Percentiles rank a stretch among this genome's conserved stretches.
phyloP scores from a whole-genome alignment of 2,888 invertebrate species.

The Hyposoter didymator region DNA sequence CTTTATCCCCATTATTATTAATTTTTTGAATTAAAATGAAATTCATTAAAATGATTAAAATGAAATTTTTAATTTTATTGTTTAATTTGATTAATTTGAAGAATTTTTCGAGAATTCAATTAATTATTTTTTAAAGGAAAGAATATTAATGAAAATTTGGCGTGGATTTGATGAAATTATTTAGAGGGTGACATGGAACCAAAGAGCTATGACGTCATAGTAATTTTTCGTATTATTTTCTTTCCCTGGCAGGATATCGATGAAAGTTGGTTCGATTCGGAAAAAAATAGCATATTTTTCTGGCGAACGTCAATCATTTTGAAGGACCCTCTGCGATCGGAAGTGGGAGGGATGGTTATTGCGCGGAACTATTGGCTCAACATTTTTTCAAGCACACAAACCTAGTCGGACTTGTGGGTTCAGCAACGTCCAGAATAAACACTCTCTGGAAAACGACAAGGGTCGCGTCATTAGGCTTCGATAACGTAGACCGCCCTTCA shows the following conservation, averaged over 20 bases:
- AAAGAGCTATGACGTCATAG: too few relatives aligned
- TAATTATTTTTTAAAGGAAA: too few relatives aligned
- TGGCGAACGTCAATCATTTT: constrained; percentile 4
- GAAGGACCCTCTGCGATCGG: neutral
- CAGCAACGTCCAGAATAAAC: constrained; percentile 32
- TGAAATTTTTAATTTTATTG: too few relatives aligned
- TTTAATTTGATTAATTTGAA: too few relatives aligned
- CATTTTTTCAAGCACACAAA: constrained; percentile 19
- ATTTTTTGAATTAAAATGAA: too few relatives aligned
- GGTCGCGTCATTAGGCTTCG: constrained; percentile 53
- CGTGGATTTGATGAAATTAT: too few relatives aligned
- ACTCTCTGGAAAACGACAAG: constrained; percentile 21
- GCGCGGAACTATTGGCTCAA: constrained; percentile 27
- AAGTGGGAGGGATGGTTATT: neutral
- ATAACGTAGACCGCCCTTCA: constrained; percentile 46
- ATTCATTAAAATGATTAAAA: too few relatives aligned
- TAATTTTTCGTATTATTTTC: too few relatives aligned
- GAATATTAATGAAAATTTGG: too few relatives aligned
- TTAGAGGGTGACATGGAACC: too few relatives aligned
- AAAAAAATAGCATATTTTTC: neutral
- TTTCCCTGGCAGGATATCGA: neutral
- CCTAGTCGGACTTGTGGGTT: neutral
- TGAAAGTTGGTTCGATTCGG: neutral
- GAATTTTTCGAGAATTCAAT: too few relatives aligned
- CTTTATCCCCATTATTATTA: too few relatives aligned